These are phyloP conservation scores for Vireo griseus DNA, from an alignment of 2,797 vertebrate genomes.

Conservation along the genomic window DNA sequence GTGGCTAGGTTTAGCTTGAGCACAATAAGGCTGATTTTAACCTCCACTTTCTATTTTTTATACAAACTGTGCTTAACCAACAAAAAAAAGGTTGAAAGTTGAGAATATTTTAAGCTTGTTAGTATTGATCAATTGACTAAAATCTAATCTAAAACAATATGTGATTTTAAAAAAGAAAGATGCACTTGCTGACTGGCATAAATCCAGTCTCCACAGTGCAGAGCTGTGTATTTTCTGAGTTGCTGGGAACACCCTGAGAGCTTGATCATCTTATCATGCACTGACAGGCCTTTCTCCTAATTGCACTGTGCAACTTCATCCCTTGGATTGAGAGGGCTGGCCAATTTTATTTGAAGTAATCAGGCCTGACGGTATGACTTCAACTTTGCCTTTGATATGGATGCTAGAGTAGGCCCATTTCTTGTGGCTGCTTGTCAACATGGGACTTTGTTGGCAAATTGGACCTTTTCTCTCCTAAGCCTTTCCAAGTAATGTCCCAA, in stretches of 20 bases:
- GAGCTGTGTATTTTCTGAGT: background rate
- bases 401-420: background rate
- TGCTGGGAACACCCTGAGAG: background rate
- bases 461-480: background rate
- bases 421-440: background rate
- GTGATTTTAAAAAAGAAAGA: background rate
- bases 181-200: background rate
- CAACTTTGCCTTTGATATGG: background rate
- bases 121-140: background rate
- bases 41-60: background rate
- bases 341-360: background rate
- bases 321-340: background rate
- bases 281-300: background rate
- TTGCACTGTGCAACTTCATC: background rate
- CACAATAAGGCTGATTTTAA: background rate
- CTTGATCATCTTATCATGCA: background rate
- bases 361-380: background rate
- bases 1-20: background rate
- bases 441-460: background rate
- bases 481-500: background rate
- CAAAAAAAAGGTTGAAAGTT: background rate
- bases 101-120: slow-evolving; percentile 15
- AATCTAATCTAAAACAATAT: slow-evolving; percentile 16
- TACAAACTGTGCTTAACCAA: background rate
- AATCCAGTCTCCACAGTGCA: background rate